phyloP scores from a whole-genome alignment of 2,113 vertebrate species.

The Corythaeola cristata region DNA sequence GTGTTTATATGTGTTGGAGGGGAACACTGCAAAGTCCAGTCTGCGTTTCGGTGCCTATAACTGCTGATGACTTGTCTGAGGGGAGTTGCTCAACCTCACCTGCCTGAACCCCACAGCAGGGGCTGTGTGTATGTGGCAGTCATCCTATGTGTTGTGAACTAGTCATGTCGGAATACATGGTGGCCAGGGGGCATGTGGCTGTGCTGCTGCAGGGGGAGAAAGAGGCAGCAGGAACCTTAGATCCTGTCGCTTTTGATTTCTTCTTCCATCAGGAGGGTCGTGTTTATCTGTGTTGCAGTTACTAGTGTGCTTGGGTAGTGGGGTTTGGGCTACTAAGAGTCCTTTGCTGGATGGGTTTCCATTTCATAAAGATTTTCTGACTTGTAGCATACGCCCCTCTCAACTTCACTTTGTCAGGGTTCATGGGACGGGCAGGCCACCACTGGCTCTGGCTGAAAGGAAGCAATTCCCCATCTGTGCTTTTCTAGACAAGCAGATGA shows the following conservation, averaged over 20 bases:
- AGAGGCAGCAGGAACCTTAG: not conserved
- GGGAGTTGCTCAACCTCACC: not conserved
- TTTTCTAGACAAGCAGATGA: not conserved
- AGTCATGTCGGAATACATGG: accelerated
- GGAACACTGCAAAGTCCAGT: not conserved
- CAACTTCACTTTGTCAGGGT: not conserved
- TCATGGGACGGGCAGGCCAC: not conserved
- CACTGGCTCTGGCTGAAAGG: not conserved
- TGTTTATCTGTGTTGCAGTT: not conserved
- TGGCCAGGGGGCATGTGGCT: not conserved
- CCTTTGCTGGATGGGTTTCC: not conserved
- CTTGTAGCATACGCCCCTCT: not conserved
- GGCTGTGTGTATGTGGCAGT: accelerated
- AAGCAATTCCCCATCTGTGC: not conserved
- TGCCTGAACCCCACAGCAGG: not conserved
- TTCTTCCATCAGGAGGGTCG: not conserved
- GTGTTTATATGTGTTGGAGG: not conserved
- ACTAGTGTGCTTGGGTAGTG: too few species aligned
- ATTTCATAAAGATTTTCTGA: not conserved
- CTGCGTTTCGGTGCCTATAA: not conserved
- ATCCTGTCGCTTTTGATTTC: not conserved
- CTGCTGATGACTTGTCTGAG: not conserved
- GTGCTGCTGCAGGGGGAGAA: not conserved
- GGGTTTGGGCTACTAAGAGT: not conserved
- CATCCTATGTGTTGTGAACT: not conserved